Conservation (phyloP, 2,888 invertebrate genomes). For the Catocala nupta region DNA sequence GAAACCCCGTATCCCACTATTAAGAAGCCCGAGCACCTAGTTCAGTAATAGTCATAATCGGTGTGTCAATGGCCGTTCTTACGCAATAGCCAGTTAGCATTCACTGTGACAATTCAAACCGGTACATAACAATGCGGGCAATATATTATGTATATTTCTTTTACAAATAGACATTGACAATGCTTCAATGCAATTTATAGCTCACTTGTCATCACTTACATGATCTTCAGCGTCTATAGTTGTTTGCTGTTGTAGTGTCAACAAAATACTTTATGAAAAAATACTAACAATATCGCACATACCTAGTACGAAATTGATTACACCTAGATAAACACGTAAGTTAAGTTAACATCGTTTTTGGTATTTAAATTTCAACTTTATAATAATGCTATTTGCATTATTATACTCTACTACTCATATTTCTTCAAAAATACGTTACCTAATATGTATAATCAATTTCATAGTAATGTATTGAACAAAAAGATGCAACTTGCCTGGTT, state of each 20-base stretch:
- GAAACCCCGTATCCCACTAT: too few relatives aligned
- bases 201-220: constrained; percentile 43
- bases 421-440: neutral
- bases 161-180: constrained; percentile 47
- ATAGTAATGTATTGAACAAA: neutral
- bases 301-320: neutral
- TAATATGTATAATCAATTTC: constrained; percentile 1
- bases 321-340: too few relatives aligned
- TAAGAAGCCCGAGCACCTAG: too few relatives aligned
- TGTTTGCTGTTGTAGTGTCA: constrained; percentile 42
- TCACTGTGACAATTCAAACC: constrained; percentile 16
- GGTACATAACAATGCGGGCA: constrained; percentile 9
- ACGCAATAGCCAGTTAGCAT: constrained; percentile 19
- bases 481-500: constrained; percentile 72
- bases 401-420: neutral
- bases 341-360: too few relatives aligned
- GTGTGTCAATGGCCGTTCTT: constrained; percentile 5
- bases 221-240: constrained; percentile 42
- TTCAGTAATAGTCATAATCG: constrained; percentile 1
- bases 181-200: constrained; percentile 31
- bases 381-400: too few relatives aligned
- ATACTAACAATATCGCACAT: neutral
- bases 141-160: constrained; percentile 11
- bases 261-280: constrained; percentile 29
- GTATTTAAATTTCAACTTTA: too few relatives aligned